Conservation (phyloP, 37 sponge, comb jelly and placozoan species). For the Bolinopsis microptera region DNA sequence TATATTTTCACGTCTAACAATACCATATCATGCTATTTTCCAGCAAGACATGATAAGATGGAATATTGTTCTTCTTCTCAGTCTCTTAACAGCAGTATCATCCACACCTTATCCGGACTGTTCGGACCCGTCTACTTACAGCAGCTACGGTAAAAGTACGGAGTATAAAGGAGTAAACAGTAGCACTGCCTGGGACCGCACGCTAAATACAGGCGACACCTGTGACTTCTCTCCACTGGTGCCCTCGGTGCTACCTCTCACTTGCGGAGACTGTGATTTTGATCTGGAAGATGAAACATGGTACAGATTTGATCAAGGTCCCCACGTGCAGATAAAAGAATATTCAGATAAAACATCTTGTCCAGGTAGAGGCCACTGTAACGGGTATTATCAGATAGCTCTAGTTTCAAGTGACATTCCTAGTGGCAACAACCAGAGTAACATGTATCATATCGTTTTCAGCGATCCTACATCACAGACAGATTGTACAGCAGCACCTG, state of each 20-base stretch:
- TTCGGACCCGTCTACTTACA: conserved; percentile 36
- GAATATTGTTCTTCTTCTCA: neutral
- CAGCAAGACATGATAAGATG: neutral
- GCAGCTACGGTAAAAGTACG: neutral
- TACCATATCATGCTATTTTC: no score
- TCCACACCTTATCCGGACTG: neutral
- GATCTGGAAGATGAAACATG: neutral
- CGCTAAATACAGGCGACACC: neutral
- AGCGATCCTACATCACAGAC: no score
- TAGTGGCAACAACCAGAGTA: neutral
- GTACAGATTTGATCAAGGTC: neutral
- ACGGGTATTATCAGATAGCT: neutral
- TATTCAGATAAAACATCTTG: neutral
- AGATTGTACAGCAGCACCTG: neutral
- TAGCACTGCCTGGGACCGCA: neutral
- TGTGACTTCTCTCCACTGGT: neutral
- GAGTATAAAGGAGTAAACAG: neutral
- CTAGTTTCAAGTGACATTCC: neutral
- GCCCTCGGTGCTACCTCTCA: neutral
- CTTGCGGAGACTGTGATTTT: conserved; percentile 54
- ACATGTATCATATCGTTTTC: neutral
- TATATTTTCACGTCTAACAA: no score
- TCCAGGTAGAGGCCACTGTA: neutral
- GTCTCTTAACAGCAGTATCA: neutral
- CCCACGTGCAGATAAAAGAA: neutral